These are phyloP conservation scores for Ricordea florida DNA, from an alignment of 92 coral and sea anemone genomes.

Conservation along the genomic window DNA sequence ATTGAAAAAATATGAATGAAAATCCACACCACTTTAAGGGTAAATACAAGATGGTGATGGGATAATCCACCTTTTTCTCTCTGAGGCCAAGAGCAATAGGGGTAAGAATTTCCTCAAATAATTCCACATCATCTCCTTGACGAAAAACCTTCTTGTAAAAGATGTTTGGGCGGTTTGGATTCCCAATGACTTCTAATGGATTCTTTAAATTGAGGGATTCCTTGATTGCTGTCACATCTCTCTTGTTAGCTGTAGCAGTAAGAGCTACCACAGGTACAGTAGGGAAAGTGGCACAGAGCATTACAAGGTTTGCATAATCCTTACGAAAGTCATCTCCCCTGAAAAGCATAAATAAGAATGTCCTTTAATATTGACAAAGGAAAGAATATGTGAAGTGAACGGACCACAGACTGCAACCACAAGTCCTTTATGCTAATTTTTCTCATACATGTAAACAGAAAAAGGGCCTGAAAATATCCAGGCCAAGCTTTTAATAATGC, in stretches of 20 bases:
- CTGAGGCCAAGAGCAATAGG: conserved; percentile 10
- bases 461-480: too few relatives aligned
- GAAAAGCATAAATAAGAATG: too few relatives aligned
- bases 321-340: conserved; percentile 42
- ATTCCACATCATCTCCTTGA: conserved; percentile 23
- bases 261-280: conserved; percentile 51
- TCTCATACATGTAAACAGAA: too few relatives aligned
- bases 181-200: too few relatives aligned
- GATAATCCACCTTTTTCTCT: conserved; percentile 1
- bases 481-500: too few relatives aligned
- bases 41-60: conserved; percentile 30
- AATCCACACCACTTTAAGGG: conserved; percentile 7
- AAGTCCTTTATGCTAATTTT: too few relatives aligned
- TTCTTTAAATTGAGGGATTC: too few relatives aligned
- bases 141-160: conserved; percentile 31
- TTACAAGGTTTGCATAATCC: conserved; percentile 20
- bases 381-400: too few relatives aligned
- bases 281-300: conserved; percentile 46
- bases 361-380: too few relatives aligned
- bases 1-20: conserved; percentile 26
- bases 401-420: too few relatives aligned
- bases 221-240: not conserved
- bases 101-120: not conserved
- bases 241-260: conserved; percentile 48
- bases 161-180: conserved; percentile 11